Percentiles rank a stretch among this genome's conserved stretches.
Conservation (phyloP, 2,113 vertebrate species). For the Chelonoidis abingdonii region DNA sequence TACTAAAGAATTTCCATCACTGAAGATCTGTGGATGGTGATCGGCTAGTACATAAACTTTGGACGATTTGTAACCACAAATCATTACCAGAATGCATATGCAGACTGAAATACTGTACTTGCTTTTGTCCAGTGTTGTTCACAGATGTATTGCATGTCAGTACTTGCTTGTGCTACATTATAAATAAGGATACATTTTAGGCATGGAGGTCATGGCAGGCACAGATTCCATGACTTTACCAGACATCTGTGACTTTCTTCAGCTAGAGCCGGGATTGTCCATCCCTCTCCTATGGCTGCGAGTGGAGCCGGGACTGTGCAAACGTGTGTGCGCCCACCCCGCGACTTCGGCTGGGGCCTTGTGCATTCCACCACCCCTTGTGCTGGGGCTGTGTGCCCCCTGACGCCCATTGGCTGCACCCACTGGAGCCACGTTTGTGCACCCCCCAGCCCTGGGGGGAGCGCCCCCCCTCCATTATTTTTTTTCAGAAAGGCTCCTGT, state of each 20-base stretch:
- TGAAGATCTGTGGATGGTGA: not conserved
- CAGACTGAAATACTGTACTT: not conserved
- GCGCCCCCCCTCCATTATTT: accelerated
- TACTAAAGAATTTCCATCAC: not conserved
- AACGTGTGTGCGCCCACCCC: too few relatives aligned
- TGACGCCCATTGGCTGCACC: too few relatives aligned
- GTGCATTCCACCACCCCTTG: not conserved
- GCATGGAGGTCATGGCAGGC: too few relatives aligned
- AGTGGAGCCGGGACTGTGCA: not conserved
- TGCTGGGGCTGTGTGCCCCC: not conserved
- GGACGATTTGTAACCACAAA: not conserved
- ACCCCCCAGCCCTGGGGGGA: too few relatives aligned
- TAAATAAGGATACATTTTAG: too few relatives aligned
- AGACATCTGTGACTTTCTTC: too few relatives aligned
- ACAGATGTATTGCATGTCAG: not conserved
- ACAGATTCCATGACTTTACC: too few relatives aligned
- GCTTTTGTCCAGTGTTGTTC: not conserved
- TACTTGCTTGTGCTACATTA: not conserved
- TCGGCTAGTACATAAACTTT: not conserved
- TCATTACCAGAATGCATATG: not conserved
- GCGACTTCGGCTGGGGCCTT: too few relatives aligned
- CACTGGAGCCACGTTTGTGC: too few relatives aligned
- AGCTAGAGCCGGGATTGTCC: too few relatives aligned
- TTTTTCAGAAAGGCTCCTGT: too few relatives aligned
- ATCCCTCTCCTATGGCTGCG: not conserved